phyloP scores from a whole-genome alignment of 2,888 invertebrate species.

The Lydus trimaculatus region DNA sequence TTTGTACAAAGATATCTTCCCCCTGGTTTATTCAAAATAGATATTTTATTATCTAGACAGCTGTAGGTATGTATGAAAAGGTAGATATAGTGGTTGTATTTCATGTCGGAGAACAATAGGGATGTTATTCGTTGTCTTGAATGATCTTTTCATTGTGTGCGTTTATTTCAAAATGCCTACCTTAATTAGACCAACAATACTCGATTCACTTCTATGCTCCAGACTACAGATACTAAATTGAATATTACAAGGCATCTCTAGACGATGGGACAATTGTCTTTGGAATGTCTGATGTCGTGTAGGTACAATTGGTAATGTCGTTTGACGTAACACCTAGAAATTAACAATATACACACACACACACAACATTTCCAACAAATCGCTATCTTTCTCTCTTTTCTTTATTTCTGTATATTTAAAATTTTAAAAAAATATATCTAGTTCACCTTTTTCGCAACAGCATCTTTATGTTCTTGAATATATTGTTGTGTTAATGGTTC shows the following conservation, averaged over 20 bases:
- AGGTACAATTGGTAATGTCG: constrained; percentile 82
- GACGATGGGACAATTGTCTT: constrained; percentile 79
- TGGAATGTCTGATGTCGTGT: constrained; percentile 84
- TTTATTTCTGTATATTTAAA: no score
- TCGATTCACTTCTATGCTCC: constrained; percentile 72
- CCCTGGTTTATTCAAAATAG: neutral
- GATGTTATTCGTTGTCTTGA: neutral
- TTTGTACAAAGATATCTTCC: neutral
- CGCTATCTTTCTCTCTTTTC: neutral
- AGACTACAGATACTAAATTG: constrained; percentile 82
- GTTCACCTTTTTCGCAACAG: constrained; percentile 70
- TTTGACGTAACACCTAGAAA: constrained; percentile 77
- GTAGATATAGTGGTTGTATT: neutral
- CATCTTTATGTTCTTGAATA: constrained; percentile 75
- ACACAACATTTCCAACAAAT: neutral
- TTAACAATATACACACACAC: no score
- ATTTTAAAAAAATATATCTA: no score
- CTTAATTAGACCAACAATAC: constrained; percentile 77
- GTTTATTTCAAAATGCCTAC: constrained; percentile 58
- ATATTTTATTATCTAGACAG: neutral
- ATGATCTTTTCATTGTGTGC: neutral
- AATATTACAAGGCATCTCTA: constrained; percentile 75
- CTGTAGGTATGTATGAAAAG: neutral
- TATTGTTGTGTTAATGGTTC: constrained; percentile 74
- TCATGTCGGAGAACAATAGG: neutral